A percentile compares a stretch with the other conserved stretches of the same genome.
These are phyloP conservation scores for Plusia festucae DNA, from an alignment of 2,888 invertebrate species.

Conservation along the genomic window DNA sequence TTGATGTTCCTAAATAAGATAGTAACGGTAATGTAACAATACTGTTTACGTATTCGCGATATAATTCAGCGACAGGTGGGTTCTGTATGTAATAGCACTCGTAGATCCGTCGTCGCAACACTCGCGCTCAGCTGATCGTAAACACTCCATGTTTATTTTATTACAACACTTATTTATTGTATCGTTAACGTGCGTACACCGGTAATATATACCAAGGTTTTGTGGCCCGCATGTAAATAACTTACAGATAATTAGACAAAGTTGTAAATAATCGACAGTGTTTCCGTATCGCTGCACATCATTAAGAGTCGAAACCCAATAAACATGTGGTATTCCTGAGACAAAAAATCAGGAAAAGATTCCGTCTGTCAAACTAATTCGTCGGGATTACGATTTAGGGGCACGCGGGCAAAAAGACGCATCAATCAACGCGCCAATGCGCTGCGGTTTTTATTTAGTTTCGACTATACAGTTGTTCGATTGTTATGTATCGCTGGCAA, in stretches of 20 bases:
- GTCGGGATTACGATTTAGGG: conserved; percentile 76
- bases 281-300: conserved; percentile 83
- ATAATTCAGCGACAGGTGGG: conserved; percentile 77
- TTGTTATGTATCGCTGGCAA: conserved; percentile 44
- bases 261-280: conserved; percentile 56
- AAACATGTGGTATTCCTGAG: conserved; percentile 81
- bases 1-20: conserved; percentile 51
- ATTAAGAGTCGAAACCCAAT: conserved; percentile 78
- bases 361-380: conserved; percentile 86
- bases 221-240: conserved; percentile 48
- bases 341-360: conserved; percentile 85
- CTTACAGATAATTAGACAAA: conserved; percentile 53
- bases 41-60: conserved; percentile 69
- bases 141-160: conserved; percentile 78
- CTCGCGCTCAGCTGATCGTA: conserved; percentile 64
- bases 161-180: conserved; percentile 69
- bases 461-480: conserved; percentile 50
- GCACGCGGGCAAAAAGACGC: conserved; percentile 84
- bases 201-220: conserved; percentile 51
- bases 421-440: conserved; percentile 81
- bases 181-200: conserved; percentile 65
- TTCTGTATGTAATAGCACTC: conserved; percentile 67
- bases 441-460: conserved; percentile 72
- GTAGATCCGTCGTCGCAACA: conserved; percentile 75
- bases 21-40: conserved; percentile 55